Conservation (phyloP, 2,888 invertebrate genomes). For the Frankliniella intonsa region DNA sequence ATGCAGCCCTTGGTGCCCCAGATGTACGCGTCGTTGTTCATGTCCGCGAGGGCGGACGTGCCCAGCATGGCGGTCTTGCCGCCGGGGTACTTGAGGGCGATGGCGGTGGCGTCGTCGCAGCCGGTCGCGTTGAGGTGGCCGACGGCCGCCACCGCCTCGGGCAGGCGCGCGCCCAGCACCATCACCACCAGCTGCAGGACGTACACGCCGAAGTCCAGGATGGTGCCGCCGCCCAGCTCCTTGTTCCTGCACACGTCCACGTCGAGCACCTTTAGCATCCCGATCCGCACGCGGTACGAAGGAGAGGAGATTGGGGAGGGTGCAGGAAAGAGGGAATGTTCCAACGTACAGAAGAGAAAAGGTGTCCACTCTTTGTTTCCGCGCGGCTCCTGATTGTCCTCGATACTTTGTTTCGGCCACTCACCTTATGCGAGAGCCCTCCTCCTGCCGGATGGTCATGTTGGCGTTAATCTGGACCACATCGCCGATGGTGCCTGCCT, state of each 20-base stretch:
- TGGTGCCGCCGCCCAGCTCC: background rate
- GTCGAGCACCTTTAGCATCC: background rate
- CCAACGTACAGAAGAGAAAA: too few relatives aligned
- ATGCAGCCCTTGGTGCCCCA: constrained; percentile 54
- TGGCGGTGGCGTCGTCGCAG: constrained; percentile 16
- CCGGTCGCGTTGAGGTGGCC: constrained; percentile 8
- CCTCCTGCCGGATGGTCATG: background rate
- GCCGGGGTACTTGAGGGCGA: constrained; percentile 18
- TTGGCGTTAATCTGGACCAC: background rate
- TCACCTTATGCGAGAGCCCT: background rate
- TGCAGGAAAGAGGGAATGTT: too few relatives aligned
- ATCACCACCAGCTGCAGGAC: constrained; percentile 18
- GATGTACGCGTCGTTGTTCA: constrained; percentile 65
- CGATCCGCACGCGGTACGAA: background rate
- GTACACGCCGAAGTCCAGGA: constrained; percentile 22
- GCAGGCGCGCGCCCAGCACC: background rate
- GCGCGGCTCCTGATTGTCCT: background rate
- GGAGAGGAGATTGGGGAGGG: background rate
- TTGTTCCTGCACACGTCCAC: background rate
- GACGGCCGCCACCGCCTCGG: background rate
- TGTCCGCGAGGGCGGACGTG: constrained; percentile 9
- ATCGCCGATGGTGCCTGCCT: background rate
- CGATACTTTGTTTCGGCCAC: too few relatives aligned
- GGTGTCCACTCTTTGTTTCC: too few relatives aligned
- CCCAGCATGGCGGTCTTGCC: background rate